Conservation (phyloP, 2,888 invertebrate species). For the Timema cristinae region DNA sequence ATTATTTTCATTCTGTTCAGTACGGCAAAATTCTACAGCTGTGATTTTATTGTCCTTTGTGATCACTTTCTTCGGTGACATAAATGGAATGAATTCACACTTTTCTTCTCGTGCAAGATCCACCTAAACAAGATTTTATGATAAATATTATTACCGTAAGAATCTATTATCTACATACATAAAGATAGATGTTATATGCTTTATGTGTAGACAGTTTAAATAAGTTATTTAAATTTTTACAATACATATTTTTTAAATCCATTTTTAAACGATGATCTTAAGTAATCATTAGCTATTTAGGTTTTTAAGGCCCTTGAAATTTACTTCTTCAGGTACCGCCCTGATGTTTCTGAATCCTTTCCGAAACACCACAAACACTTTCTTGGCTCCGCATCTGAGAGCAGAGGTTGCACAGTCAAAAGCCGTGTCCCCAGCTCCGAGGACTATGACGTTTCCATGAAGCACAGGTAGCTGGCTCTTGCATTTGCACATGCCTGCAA, state of each 20-base stretch:
- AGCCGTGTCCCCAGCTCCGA: conserved; percentile 98
- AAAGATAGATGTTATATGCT: not conserved
- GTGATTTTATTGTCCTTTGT: conserved; percentile 67
- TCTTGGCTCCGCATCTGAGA: conserved; percentile 85
- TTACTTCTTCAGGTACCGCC: conserved; percentile 96
- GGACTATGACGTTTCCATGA: conserved; percentile 79
- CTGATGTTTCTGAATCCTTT: conserved; percentile 92
- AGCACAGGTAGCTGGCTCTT: conserved; percentile 68
- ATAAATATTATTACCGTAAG: not conserved
- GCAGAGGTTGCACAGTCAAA: conserved; percentile 99
- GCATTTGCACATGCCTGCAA: conserved; percentile 72
- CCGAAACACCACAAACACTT: conserved; percentile 90
- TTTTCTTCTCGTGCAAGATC: conserved; percentile 93
- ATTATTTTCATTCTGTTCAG: conserved; percentile 81
- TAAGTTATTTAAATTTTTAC: conserved; percentile 5
- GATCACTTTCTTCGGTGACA: conserved; percentile 80
- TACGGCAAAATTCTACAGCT: conserved; percentile 77
- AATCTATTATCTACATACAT: not conserved
- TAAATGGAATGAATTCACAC: conserved; percentile 94
- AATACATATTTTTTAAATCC: not conserved
- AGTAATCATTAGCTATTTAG: not conserved
- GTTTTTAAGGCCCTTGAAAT: not conserved
- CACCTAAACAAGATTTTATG: conserved; percentile 55
- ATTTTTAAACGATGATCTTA: conserved; percentile 6
- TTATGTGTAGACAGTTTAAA: not conserved